Percentiles rank a stretch among this genome's conserved stretches.
Evolutionary conservation across 2,113 vertebrate genomes (phyloP).

Genomic region (Cyphomyrus discorhynchus): DNA sequence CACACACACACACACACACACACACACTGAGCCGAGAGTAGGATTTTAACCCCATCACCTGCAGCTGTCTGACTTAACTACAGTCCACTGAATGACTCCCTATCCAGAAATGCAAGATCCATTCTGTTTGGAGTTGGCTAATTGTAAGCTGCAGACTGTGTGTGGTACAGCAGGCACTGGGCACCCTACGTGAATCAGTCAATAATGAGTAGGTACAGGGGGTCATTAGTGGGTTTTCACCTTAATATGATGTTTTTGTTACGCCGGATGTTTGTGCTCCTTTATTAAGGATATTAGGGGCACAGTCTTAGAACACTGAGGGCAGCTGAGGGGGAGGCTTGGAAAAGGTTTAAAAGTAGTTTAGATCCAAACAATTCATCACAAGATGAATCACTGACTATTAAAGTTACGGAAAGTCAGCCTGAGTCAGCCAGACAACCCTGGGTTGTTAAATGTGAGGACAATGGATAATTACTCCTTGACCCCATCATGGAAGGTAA

Average conservation of each 20-base stretch:
- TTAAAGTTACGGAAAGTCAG: not conserved
- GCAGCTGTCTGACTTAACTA: not conserved
- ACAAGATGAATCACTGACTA: not conserved
- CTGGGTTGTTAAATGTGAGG: not conserved
- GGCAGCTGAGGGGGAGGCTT: not conserved
- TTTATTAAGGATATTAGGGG: not conserved
- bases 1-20: no score
- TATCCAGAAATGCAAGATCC: not conserved
- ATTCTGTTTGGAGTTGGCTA: not conserved
- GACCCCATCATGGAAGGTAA: not conserved
- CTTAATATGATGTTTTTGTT: not conserved
- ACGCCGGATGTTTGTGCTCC: not conserved
- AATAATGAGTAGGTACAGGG: not conserved
- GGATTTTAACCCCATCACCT: not conserved
- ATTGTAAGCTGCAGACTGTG: not conserved
- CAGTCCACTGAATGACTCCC: not conserved
- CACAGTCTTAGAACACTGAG: not conserved
- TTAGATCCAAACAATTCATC: not conserved
- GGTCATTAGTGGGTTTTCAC: not conserved
- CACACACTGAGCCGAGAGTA: not conserved
- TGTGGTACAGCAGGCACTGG: not conserved
- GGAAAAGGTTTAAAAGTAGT: not conserved
- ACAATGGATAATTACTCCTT: not conserved
- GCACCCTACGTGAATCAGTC: not conserved
- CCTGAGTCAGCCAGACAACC: not conserved